phyloP scores from a whole-genome alignment of 2,888 invertebrate genomes.

The Ectropis crepuscularia region DNA sequence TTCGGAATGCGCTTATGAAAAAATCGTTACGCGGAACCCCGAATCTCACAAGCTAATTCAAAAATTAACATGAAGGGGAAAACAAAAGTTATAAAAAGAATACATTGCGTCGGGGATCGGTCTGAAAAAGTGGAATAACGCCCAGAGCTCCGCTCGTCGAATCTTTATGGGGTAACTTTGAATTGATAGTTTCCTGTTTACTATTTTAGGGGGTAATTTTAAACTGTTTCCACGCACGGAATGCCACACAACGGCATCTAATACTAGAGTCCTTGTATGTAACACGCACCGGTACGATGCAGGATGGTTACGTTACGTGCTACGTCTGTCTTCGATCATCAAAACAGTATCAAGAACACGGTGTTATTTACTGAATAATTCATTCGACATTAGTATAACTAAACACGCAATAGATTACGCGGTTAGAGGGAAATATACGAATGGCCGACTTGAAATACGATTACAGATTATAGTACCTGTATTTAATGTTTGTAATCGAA shows the following conservation, averaged over 20 bases:
- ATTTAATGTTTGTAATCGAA: constrained; percentile 49
- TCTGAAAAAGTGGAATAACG: constrained; percentile 62
- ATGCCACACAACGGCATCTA: constrained; percentile 65
- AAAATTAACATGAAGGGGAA: constrained; percentile 62
- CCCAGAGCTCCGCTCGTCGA: constrained; percentile 67
- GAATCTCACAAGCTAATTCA: constrained; percentile 53
- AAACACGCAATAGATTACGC: constrained; percentile 71
- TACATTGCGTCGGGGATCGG: constrained; percentile 59
- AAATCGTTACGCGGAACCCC: constrained; percentile 53
- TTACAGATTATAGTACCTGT: constrained; percentile 54
- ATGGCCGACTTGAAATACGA: constrained; percentile 58
- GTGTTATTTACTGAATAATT: constrained; percentile 77
- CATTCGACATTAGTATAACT: constrained; percentile 73
- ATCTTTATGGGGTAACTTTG: constrained; percentile 77
- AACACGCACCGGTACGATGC: constrained; percentile 75
- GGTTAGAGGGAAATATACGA: constrained; percentile 57
- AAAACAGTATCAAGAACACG: constrained; percentile 68
- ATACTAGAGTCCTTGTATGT: constrained; percentile 61
- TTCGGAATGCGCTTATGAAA: constrained; percentile 54
- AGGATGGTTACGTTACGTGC: constrained; percentile 67
- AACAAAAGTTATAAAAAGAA: constrained; percentile 63
- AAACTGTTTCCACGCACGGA: constrained; percentile 76
- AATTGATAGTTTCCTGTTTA: constrained; percentile 78
- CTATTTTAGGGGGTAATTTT: constrained; percentile 70
- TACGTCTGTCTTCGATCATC: constrained; percentile 64